Conservation (phyloP, 2,797 vertebrate genomes). For the Pogonophryne albipinna region DNA sequence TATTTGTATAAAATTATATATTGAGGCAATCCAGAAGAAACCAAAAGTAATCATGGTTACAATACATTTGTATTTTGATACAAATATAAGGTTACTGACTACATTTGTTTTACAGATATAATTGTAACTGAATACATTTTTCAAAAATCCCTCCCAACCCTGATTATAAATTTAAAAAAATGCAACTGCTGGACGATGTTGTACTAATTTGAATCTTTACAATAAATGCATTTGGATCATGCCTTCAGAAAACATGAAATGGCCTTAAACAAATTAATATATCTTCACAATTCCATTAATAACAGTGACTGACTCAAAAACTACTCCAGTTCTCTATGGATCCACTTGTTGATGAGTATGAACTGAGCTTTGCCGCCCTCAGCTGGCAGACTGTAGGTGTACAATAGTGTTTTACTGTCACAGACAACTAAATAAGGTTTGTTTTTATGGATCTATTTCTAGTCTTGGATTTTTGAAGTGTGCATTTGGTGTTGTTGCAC, state of each 20-base stretch:
- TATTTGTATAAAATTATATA: too few species aligned
- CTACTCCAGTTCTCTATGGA: neutral
- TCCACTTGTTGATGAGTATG: neutral
- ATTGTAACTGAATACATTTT: too few species aligned
- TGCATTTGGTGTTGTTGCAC: neutral
- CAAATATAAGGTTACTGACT: too few species aligned
- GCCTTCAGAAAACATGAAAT: neutral
- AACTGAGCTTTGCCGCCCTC: slow-evolving; percentile 54
- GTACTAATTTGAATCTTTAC: neutral
- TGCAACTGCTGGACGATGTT: too few species aligned
- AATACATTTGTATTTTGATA: too few species aligned
- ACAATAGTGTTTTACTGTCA: neutral
- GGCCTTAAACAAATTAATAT: neutral
- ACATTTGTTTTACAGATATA: too few species aligned
- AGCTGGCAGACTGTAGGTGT: slow-evolving; percentile 2
- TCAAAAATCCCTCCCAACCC: too few species aligned
- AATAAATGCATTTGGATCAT: neutral
- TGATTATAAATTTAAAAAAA: too few species aligned
- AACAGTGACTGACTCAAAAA: neutral
- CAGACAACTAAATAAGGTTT: accelerated
- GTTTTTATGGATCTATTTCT: neutral
- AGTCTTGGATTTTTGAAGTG: neutral
- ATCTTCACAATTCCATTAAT: neutral
- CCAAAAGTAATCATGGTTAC: too few species aligned
- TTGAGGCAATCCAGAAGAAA: too few species aligned